Conservation (phyloP, 2,797 vertebrate genomes). For the Bradypus variegatus region DNA sequence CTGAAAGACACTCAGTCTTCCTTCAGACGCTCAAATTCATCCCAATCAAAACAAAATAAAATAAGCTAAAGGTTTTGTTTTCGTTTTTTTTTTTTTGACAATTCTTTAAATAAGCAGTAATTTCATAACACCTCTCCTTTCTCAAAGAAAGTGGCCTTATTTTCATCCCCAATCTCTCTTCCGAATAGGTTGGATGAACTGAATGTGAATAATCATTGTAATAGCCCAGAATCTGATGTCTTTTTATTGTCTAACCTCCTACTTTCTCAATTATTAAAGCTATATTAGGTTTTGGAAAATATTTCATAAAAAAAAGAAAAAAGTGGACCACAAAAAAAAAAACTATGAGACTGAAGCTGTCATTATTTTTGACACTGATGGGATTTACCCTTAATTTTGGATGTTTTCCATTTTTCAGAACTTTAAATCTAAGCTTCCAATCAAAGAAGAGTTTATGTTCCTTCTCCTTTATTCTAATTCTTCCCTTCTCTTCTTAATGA, state of each 20-base stretch:
- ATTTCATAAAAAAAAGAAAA: conserved; percentile 20
- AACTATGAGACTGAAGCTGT: conserved; percentile 54
- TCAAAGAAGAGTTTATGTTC: background rate
- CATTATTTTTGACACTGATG: conserved; percentile 62
- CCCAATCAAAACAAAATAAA: background rate
- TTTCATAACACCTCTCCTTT: background rate
- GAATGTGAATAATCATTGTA: background rate
- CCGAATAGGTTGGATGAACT: background rate
- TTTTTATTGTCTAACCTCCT: background rate
- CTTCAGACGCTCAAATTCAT: background rate
- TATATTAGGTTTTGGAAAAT: background rate
- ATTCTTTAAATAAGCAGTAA: conserved; percentile 1
- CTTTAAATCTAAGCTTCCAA: background rate
- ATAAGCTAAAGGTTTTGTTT: background rate
- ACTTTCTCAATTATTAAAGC: background rate
- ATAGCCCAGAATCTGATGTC: background rate
- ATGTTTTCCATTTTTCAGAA: background rate
- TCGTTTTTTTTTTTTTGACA: background rate
- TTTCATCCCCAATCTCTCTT: background rate
- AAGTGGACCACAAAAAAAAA: conserved; percentile 57
- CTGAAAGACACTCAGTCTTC: background rate
- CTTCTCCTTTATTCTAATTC: background rate
- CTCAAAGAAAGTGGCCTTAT: background rate
- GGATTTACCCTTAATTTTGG: conserved; percentile 55
- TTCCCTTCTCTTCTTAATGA: background rate